Evolutionary conservation across 2,888 invertebrate species (phyloP).

Genomic region (Meteorus colon): DNA sequence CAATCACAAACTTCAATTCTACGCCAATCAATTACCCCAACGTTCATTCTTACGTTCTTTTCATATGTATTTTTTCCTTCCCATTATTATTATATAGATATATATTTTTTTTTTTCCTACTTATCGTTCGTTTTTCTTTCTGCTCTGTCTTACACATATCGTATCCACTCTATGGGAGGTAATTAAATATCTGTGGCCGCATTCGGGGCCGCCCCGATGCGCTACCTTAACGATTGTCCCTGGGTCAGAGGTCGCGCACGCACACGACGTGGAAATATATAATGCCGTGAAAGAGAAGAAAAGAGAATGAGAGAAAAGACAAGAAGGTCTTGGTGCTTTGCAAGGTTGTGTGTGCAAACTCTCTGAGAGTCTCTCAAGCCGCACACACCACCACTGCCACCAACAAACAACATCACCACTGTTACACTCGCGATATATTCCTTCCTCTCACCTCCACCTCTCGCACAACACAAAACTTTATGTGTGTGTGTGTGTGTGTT

Average conservation of each 20-base stretch:
- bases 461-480: constrained; percentile 17
- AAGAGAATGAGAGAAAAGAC: constrained; percentile 19
- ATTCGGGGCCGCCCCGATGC: constrained; percentile 61
- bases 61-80: background rate
- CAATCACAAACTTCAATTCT: background rate
- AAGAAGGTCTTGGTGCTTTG: background rate
- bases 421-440: constrained; percentile 43
- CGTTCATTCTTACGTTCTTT: background rate
- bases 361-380: background rate
- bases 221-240: constrained; percentile 72
- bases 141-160: constrained; percentile 31
- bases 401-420: constrained; percentile 19
- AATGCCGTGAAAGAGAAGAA: constrained; percentile 35
- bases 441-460: background rate
- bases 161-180: constrained; percentile 50
- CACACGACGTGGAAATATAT: constrained; percentile 54
- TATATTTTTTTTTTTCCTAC: constrained; percentile 35
- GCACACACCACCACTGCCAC: constrained; percentile 22
- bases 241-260: constrained; percentile 68
- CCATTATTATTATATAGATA: constrained; percentile 21
- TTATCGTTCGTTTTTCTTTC: constrained; percentile 42
- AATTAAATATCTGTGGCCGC: constrained; percentile 67
- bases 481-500: constrained; percentile 10
- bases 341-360: background rate
- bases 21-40: background rate